Conservation (phyloP, 2,113 vertebrate species). For the Entomyzon cyanotis region DNA sequence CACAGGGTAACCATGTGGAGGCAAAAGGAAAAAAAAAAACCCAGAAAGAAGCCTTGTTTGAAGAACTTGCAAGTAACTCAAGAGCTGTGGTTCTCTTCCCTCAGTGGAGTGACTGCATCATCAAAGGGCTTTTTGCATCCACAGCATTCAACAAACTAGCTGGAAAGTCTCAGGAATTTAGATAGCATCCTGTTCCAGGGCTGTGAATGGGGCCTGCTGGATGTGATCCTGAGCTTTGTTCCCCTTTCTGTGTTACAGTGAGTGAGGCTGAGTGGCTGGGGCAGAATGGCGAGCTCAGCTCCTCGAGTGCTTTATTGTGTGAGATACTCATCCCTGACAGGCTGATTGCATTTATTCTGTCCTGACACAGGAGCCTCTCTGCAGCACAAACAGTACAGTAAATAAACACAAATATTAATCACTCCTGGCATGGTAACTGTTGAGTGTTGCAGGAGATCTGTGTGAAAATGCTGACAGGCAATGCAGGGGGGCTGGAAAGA, state of each 20-base stretch:
- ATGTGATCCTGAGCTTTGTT: not conserved
- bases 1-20: not conserved
- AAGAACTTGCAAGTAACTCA: not conserved
- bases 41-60: not conserved
- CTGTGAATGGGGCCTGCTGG: not conserved
- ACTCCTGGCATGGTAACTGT: not conserved
- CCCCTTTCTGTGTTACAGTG: not conserved
- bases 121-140: conserved; percentile 1
- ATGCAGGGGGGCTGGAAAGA: not conserved
- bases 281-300: conserved; percentile 27
- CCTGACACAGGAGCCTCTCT: not conserved
- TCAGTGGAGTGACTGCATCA: not conserved
- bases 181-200: not conserved
- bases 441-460: not conserved
- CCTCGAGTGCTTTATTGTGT: not conserved
- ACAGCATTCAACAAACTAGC: not conserved
- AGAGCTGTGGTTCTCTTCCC: not conserved
- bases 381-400: not conserved
- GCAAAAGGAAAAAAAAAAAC: not conserved
- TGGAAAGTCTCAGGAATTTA: conserved; percentile 6
- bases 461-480: not conserved
- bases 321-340: not conserved
- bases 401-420: conserved; percentile 13
- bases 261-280: not conserved
- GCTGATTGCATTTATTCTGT: not conserved